Conservation (phyloP, 2,113 vertebrate genomes). For the Cyanoderma ruficeps region DNA sequence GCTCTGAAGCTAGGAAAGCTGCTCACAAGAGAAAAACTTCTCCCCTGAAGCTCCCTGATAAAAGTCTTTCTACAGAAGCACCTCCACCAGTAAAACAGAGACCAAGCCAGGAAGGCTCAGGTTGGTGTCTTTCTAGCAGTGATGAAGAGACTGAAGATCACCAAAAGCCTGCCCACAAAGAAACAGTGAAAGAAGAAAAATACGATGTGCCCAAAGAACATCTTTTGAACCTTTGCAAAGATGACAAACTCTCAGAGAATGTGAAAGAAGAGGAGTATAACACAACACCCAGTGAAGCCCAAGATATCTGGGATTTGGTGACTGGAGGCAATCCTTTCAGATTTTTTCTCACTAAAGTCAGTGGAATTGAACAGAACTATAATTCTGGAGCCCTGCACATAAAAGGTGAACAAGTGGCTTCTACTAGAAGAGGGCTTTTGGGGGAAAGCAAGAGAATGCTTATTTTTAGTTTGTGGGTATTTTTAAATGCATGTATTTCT, state of each 20-base stretch:
- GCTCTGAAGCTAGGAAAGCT: constrained; percentile 83
- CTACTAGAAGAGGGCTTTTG: not conserved
- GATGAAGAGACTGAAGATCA: constrained; percentile 76
- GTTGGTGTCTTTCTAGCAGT: constrained; percentile 95
- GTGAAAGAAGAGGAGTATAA: constrained; percentile 29
- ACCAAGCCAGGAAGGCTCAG: constrained; percentile 75
- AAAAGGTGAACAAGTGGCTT: constrained; percentile 78
- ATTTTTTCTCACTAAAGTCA: constrained; percentile 95
- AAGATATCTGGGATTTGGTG: constrained; percentile 81
- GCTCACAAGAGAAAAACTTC: constrained; percentile 76
- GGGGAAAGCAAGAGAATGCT: not conserved
- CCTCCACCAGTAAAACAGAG: constrained; percentile 76
- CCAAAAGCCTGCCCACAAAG: not conserved
- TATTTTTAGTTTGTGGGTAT: not conserved
- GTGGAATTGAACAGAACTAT: constrained; percentile 83
- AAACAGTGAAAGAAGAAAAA: constrained; percentile 28
- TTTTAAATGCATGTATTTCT: not conserved
- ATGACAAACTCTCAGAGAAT: constrained; percentile 25
- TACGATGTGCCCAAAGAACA: not conserved
- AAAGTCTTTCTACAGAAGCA: not conserved
- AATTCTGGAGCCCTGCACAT: constrained; percentile 92
- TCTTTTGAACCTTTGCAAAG: not conserved
- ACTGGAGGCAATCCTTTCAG: constrained; percentile 80
- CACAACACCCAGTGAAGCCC: constrained; percentile 72
- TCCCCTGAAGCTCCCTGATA: constrained; percentile 68